Percentiles rank a stretch among this genome's conserved stretches.
Evolutionary conservation across 2,113 vertebrate species (phyloP).

Genomic region (Motacilla tschutschensis): DNA sequence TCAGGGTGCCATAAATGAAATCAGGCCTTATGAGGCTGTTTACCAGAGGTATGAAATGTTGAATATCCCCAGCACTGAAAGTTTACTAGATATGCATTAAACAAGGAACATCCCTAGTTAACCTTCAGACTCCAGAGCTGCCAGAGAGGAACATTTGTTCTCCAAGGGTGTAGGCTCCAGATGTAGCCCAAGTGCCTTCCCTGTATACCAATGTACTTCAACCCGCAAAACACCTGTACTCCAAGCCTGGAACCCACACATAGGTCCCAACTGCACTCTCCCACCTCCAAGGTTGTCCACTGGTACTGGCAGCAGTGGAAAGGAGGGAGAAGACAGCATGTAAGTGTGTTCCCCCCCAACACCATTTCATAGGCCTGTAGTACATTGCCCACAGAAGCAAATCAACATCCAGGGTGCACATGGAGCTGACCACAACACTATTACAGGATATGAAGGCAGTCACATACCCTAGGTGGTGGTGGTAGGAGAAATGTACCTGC

Average conservation of each 20-base stretch:
- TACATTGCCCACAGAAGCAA: background rate
- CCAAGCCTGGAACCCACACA: background rate
- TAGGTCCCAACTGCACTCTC: background rate
- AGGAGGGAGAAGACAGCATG: background rate
- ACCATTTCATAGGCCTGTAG: background rate
- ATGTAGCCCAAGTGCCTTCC: background rate
- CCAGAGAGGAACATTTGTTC: background rate
- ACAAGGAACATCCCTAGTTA: background rate
- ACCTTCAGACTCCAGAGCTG: background rate
- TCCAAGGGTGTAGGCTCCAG: background rate
- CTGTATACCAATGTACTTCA: background rate
- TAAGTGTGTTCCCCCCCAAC: background rate
- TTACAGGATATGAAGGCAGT: background rate
- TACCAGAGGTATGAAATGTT: background rate
- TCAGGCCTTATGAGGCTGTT: background rate
- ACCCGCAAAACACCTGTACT: background rate
- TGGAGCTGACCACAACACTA: fast-evolving
- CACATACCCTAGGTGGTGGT: background rate
- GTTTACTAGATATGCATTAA: background rate
- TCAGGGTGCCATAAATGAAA: background rate
- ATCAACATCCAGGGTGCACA: background rate
- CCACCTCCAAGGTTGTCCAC: background rate
- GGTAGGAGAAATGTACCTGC: fast-evolving
- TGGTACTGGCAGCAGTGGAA: background rate
- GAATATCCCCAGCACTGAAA: background rate